Conservation (phyloP, 2,797 vertebrate species). For the Rallus crepitans region DNA sequence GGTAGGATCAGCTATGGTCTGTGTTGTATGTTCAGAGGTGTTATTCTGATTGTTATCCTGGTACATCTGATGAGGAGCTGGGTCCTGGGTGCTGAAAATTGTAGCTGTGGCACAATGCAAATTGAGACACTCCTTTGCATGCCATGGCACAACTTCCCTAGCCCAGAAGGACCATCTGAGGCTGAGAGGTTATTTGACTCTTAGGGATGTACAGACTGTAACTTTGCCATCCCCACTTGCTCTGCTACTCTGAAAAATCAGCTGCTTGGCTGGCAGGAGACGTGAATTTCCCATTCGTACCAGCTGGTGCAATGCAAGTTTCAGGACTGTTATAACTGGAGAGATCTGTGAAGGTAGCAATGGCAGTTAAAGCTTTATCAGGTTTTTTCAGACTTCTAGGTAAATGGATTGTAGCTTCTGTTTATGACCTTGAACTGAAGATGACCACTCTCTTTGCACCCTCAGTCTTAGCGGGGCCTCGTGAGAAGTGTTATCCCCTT, state of each 20-base stretch:
- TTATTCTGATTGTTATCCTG: neutral
- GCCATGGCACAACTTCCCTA: neutral
- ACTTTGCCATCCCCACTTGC: neutral
- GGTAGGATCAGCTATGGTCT: neutral
- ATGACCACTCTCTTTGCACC: neutral
- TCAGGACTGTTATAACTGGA: neutral
- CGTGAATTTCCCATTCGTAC: neutral
- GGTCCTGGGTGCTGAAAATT: neutral
- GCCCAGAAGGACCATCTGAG: neutral
- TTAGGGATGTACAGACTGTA: neutral
- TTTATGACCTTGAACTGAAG: neutral
- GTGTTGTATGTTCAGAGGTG: neutral
- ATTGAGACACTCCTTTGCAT: neutral
- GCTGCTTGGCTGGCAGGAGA: neutral
- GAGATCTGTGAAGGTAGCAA: neutral
- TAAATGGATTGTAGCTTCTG: neutral
- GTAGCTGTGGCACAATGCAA: neutral
- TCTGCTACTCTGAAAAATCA: slow-evolving; percentile 3
- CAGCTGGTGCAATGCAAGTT: neutral
- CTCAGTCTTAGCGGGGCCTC: neutral
- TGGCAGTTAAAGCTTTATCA: neutral
- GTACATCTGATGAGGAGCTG: neutral
- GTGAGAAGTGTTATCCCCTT: neutral
- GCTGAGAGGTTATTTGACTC: neutral
- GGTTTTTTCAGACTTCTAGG: neutral